Base-by-base conservation (phyloP, 2,888 invertebrate species). In the Eurytoma californica region DNA sequence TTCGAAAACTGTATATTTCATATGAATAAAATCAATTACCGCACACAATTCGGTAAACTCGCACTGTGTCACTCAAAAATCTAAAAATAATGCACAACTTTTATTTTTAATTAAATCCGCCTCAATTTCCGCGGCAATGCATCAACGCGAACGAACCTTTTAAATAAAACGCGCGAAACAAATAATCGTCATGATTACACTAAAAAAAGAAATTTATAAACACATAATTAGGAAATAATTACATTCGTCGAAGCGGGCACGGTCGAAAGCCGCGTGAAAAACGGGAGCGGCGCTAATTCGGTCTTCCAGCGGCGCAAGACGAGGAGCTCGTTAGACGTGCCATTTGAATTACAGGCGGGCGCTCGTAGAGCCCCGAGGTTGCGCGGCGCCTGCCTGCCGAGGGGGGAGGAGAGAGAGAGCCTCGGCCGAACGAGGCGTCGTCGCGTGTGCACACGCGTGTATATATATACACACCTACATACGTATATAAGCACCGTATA, bases 271-370 rank as follows among this genome's bases (percentile, higher is more conserved):
- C 61, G 61, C 61, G 28, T 14, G 9, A 61, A n/a, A 7, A 61
- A 39, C 39, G 60, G 28, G 61, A 30, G 16, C 16, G 14, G 7
- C 28, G 39, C 39, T 39, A 39, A 39, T 39, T 39, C 39, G 39
- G 39, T 39, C 39, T 39, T 39, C 39, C 24, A 51, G 67, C 12
- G 30, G 24, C n/a, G 3, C 55, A 53, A 9, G 72, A 39, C 65
- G 24, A 51, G 28, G 55, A 66, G 67, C 78, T 78, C 72, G 68
- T 72, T 77, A 72, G 58, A 65, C 76, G 53, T 47, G 74, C 58
- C 74, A 66, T 66, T 66, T 57, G 74, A 66, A 74, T 66, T 66
- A 58, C 74, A 74, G 57, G 66, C 57, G 66, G 20, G 58, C 12
- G 58, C 3, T 47, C 14, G 24, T 47, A 60, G 60, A 58, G 51